Evolutionary conservation across 2,888 invertebrate species (phyloP).

Genomic region (Steinernema carpocapsae): DNA sequence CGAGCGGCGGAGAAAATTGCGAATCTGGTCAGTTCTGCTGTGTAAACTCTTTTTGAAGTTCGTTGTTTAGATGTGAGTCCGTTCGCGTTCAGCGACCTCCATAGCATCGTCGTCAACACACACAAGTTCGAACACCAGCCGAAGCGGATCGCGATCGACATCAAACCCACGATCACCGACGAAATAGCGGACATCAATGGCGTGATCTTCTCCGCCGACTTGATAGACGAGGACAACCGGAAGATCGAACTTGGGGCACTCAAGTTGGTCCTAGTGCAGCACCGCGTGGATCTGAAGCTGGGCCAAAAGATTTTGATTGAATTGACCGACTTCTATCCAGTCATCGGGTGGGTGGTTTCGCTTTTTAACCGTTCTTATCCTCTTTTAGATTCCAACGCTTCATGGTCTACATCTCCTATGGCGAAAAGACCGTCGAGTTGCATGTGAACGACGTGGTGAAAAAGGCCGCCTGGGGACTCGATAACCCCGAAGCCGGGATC

Average conservation of each 20-base stretch:
- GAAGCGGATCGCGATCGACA: constrained; percentile 25
- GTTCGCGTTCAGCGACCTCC: constrained; percentile 14
- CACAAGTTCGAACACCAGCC: constrained; percentile 20
- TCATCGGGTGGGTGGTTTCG: neutral
- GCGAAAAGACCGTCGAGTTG: constrained; percentile 11
- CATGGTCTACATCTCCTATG: constrained; percentile 24
- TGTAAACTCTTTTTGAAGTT: neutral
- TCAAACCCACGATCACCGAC: constrained; percentile 8
- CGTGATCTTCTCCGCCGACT: constrained; percentile 13
- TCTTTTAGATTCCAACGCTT: constrained; percentile 28
- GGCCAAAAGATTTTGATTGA: neutral
- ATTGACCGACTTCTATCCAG: constrained; percentile 14
- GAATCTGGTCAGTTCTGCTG: neutral
- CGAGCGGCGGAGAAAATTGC: neutral
- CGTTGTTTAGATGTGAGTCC: constrained; percentile 8
- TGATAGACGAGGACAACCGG: neutral
- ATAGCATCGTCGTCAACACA: constrained; percentile 13
- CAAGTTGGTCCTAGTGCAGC: constrained; percentile 16
- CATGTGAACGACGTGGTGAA: constrained; percentile 14
- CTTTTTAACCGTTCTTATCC: neutral
- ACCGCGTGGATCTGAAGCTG: constrained; percentile 18
- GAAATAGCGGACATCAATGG: constrained; percentile 17
- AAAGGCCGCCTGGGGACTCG: constrained; percentile 15
- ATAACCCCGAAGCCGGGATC: neutral
- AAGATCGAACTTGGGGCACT: neutral